These are phyloP conservation scores for Dromius quadrimaculatus DNA, from an alignment of 2,888 invertebrate species.

Conservation along the genomic window DNA sequence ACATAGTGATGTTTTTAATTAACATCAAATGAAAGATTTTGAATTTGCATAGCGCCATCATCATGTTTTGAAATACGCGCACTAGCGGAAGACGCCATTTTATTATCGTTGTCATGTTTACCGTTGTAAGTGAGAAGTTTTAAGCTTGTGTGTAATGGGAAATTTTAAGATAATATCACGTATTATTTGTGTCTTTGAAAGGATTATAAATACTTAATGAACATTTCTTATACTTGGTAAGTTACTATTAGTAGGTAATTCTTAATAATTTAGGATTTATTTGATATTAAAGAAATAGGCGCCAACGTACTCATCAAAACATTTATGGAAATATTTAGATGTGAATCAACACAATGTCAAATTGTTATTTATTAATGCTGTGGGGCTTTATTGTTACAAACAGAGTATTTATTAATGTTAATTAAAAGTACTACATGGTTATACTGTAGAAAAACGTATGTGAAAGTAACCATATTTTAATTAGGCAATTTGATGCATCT, in stretches of 20 bases:
- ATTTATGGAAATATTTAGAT: conserved; percentile 44
- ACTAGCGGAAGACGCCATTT: conserved; percentile 52
- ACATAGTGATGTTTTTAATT: no score
- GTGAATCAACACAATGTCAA: conserved; percentile 27
- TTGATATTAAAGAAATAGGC: conserved; percentile 47
- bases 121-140: conserved; percentile 40
- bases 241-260: conserved; percentile 21
- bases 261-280: conserved; percentile 15
- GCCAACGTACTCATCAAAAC: conserved; percentile 50
- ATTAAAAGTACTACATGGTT: background rate
- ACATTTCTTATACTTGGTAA: conserved; percentile 45
- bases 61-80: conserved; percentile 46
- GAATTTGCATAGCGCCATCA: no score
- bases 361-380: conserved; percentile 20
- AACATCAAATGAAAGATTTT: no score
- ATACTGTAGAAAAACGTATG: background rate
- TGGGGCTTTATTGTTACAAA: conserved; percentile 3
- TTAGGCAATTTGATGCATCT: conserved; percentile 31
- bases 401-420: conserved; percentile 1
- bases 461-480: conserved; percentile 45
- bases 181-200: conserved; percentile 50
- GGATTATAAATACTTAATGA: conserved; percentile 45
- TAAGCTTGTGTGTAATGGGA: conserved; percentile 49
- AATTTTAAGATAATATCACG: conserved; percentile 51
- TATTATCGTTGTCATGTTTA: conserved; percentile 52